Conservation (phyloP, 2,797 vertebrate genomes). For the Lacerta agilis region DNA sequence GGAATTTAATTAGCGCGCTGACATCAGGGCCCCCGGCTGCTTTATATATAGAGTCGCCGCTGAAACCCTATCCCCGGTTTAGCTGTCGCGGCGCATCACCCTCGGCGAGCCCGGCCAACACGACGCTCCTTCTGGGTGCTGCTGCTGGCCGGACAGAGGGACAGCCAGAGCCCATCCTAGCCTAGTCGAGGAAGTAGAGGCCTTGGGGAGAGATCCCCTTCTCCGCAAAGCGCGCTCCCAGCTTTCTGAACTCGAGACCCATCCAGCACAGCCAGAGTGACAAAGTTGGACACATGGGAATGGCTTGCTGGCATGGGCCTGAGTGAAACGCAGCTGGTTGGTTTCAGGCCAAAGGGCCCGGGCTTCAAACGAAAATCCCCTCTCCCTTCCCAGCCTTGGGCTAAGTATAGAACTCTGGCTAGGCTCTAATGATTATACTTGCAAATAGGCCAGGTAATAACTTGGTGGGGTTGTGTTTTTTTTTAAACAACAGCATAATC, state of each 20-base stretch:
- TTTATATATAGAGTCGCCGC: conserved; percentile 93
- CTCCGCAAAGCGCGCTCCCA: not conserved
- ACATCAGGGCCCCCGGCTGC: conserved; percentile 89
- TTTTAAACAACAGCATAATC: too few species aligned
- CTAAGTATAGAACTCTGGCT: conserved; percentile 67
- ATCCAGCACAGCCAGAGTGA: rapidly evolving
- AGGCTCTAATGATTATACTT: conserved; percentile 61
- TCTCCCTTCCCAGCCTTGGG: conserved; percentile 13
- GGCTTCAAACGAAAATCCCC: conserved; percentile 50
- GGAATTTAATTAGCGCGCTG: conserved; percentile 97
- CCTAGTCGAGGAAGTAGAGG: conserved; percentile 47
- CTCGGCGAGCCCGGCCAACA: conserved; percentile 79
- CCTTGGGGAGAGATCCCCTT: not conserved
- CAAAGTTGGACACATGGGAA: rapidly evolving
- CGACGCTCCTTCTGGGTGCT: conserved; percentile 64
- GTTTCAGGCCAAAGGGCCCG: conserved; percentile 55
- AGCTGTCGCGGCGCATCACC: conserved; percentile 89
- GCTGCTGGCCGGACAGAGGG: conserved; percentile 66
- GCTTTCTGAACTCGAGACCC: rapidly evolving
- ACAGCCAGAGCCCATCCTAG: conserved; percentile 72
- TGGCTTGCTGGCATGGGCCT: not conserved
- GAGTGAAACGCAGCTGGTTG: not conserved
- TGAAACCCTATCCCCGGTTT: conserved; percentile 96
- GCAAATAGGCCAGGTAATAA: conserved; percentile 63
- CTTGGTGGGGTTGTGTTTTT: conserved; percentile 60